These are phyloP conservation scores for Saturnia japonica DNA, from an alignment of 2,888 invertebrate species.

Conservation along the genomic window DNA sequence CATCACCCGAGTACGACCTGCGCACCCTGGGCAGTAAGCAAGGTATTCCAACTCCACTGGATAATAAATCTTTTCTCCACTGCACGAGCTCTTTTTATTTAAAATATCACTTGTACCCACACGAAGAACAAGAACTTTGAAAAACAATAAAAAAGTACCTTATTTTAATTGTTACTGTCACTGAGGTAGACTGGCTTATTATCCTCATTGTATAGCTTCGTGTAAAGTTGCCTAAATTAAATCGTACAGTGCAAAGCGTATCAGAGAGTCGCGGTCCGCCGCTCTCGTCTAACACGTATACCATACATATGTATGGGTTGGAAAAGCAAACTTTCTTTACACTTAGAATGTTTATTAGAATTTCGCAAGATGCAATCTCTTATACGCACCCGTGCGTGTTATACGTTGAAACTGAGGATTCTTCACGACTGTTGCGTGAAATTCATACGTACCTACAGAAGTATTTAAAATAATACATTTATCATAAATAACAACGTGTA, in stretches of 20 bases:
- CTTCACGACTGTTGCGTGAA: constrained; percentile 32
- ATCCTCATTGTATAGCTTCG: constrained; percentile 26
- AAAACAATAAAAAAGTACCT: not conserved
- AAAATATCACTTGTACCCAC: too few species aligned
- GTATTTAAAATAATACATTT: not conserved
- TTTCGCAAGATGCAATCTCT: constrained; percentile 66
- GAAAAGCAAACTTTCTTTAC: constrained; percentile 75
- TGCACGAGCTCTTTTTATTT: too few species aligned
- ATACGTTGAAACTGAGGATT: constrained; percentile 28
- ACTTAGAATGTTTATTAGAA: constrained; percentile 63
- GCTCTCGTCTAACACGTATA: constrained; percentile 45
- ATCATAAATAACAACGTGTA: not conserved
- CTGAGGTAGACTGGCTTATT: not conserved
- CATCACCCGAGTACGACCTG: too few species aligned
- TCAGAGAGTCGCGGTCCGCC: constrained; percentile 47
- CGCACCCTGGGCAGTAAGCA: too few species aligned
- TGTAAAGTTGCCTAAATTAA: constrained; percentile 32
- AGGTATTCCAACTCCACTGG: too few species aligned
- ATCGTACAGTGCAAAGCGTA: constrained; percentile 27
- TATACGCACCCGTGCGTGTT: constrained; percentile 57
- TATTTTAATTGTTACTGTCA: not conserved
- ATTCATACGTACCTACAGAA: not conserved
- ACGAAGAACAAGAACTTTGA: not conserved
- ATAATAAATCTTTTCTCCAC: too few species aligned
- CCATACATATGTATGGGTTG: constrained; percentile 68